Conservation (phyloP, 2,797 vertebrate species). For the Aselliscus stoliczkanus region DNA sequence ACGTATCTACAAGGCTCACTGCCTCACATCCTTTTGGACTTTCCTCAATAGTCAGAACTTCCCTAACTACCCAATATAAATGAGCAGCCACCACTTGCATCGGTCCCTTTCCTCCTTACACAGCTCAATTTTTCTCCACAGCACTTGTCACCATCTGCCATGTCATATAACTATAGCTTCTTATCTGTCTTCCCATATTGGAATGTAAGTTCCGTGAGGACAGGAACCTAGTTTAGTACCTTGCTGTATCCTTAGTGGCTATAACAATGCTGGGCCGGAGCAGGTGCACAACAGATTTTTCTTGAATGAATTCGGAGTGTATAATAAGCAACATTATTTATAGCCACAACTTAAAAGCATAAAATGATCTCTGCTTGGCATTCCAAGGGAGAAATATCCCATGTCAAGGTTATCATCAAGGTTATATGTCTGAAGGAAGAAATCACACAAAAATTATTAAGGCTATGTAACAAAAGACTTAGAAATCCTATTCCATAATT, state of each 20-base stretch:
- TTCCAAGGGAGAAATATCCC: conserved; percentile 13
- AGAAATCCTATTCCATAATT: conserved; percentile 17
- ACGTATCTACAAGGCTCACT: neutral
- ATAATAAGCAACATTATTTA: conserved; percentile 52
- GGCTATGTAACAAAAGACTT: neutral
- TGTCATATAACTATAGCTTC: neutral
- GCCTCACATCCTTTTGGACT: neutral
- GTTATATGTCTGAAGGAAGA: conserved; percentile 34
- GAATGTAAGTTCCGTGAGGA: conserved; percentile 29
- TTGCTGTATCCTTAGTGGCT: neutral
- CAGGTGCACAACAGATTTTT: conserved; percentile 34
- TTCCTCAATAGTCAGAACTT: neutral
- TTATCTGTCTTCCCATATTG: neutral
- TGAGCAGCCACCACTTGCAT: neutral
- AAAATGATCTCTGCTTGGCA: conserved; percentile 43
- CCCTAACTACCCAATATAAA: neutral
- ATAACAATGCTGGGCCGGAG: neutral
- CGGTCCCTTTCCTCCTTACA: neutral
- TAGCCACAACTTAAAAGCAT: conserved; percentile 40
- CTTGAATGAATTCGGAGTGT: conserved; percentile 17
- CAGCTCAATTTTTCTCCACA: neutral
- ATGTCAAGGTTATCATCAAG: conserved; percentile 40
- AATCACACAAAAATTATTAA: conserved; percentile 35
- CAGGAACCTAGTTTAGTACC: conserved; percentile 22
- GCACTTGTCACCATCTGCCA: neutral